These are phyloP conservation scores for Shargacucullia verbasci DNA, from an alignment of 2,888 invertebrate genomes.

Conservation along the genomic window DNA sequence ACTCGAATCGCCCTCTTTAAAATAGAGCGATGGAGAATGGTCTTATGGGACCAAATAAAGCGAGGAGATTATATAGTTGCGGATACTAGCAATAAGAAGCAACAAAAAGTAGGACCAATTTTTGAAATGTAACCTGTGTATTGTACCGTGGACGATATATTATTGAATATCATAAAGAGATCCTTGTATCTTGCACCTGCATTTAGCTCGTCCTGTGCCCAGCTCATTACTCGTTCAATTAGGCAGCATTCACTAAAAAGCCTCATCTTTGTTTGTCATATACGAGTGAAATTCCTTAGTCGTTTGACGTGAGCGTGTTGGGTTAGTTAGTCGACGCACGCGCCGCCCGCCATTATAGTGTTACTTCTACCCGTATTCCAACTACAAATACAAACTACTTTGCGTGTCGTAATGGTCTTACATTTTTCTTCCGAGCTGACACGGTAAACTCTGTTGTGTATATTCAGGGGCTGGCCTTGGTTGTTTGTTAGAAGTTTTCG, in stretches of 20 bases:
- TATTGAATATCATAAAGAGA: conserved; percentile 10
- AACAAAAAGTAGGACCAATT: too few species aligned
- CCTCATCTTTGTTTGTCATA: conserved; percentile 74
- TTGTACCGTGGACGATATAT: too few species aligned
- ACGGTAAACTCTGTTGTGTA: conserved; percentile 36
- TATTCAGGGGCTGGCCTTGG: conserved; percentile 49
- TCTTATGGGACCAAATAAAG: too few species aligned
- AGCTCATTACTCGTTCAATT: conserved; percentile 72
- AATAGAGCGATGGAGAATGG: too few species aligned
- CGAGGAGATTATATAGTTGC: too few species aligned
- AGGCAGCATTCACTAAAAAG: conserved; percentile 72
- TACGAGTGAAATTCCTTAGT: conserved; percentile 75
- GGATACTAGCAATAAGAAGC: too few species aligned
- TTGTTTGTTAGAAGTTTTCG: conserved; percentile 54
- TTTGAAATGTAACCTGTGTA: too few species aligned
- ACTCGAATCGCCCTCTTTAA: too few species aligned
- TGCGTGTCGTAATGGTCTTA: conserved; percentile 42
- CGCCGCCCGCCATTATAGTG: conserved; percentile 50
- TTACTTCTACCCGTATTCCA: conserved; percentile 52
- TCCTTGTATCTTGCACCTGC: conserved; percentile 31
- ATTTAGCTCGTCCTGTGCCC: conserved; percentile 28
- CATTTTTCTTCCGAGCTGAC: conserved; percentile 33
- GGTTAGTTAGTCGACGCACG: conserved; percentile 65
- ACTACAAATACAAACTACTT: conserved; percentile 36
- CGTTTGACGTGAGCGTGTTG: conserved; percentile 68